Percentiles rank a stretch among this genome's conserved stretches.
These are phyloP conservation scores for Myotis davidii DNA, from an alignment of 2,113 vertebrate species.

Conservation along the genomic window DNA sequence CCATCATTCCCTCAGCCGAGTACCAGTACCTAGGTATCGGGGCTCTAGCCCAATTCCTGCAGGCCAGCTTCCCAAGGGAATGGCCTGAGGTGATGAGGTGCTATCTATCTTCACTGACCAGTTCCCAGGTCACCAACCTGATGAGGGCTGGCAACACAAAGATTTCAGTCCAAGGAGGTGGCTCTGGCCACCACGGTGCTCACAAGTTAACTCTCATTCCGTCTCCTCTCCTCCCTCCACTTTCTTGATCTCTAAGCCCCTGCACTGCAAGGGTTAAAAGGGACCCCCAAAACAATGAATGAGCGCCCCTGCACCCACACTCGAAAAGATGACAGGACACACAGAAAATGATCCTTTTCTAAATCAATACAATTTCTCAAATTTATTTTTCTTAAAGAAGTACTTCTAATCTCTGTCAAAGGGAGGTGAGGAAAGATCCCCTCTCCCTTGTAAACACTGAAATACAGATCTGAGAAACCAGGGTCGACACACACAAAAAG, in stretches of 20 bases:
- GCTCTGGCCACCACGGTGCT: neutral
- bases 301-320: neutral
- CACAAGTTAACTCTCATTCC: neutral
- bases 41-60: neutral
- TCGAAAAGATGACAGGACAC: neutral
- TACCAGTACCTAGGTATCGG: neutral
- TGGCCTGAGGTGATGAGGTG: neutral
- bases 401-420: conserved; percentile 92
- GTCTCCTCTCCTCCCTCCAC: neutral
- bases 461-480: conserved; percentile 90
- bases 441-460: conserved; percentile 91
- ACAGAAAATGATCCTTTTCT: conserved; percentile 80
- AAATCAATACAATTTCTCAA: conserved; percentile 89
- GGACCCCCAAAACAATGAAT: neutral
- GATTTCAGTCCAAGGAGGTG: neutral
- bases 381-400: conserved; percentile 90
- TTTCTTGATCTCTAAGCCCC: neutral
- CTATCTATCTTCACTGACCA: neutral
- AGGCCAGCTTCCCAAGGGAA: neutral
- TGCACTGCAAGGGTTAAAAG: neutral
- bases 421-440: conserved; percentile 86
- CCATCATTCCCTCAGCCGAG: neutral
- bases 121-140: neutral
- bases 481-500: conserved; percentile 90
- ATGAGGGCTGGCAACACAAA: neutral